Evolutionary conservation across 2,797 vertebrate genomes (phyloP).

Genomic region (Ceryle rudis): DNA sequence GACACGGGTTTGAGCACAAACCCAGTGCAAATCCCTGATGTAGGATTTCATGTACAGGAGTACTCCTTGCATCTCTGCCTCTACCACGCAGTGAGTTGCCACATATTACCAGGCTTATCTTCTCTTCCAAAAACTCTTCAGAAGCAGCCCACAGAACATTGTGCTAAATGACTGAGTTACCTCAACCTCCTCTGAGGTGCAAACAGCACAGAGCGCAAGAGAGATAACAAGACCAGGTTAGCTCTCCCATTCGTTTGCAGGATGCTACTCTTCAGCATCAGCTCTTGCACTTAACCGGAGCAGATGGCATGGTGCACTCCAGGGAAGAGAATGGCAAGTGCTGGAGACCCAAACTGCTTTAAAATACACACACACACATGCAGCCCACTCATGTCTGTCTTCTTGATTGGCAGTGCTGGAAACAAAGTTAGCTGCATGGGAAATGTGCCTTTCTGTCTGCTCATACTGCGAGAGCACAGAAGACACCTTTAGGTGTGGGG

Average conservation of each 20-base stretch:
- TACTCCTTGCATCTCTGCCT: background rate
- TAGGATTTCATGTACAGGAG: background rate
- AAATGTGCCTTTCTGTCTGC: background rate
- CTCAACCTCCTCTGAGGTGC: background rate
- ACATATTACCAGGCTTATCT: background rate
- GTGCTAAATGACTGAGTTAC: background rate
- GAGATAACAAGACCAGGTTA: background rate
- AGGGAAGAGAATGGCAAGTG: background rate
- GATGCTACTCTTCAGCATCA: background rate
- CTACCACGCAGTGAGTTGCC: background rate
- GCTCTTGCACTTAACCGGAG: background rate
- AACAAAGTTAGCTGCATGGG: background rate
- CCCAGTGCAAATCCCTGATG: background rate
- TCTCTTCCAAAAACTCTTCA: background rate
- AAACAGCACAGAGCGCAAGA: background rate
- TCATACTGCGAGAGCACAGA: background rate
- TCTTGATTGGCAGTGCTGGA: background rate
- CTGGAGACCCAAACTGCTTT: background rate
- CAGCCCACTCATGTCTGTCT: background rate
- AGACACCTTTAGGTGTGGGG: background rate
- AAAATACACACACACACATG: background rate
- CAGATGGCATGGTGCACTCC: accelerated
- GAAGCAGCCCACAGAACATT: background rate
- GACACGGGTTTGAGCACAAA: background rate
- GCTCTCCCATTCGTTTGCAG: background rate